Conservation (phyloP, 2,888 invertebrate genomes). For the Gastracanthus pulcherrimus region DNA sequence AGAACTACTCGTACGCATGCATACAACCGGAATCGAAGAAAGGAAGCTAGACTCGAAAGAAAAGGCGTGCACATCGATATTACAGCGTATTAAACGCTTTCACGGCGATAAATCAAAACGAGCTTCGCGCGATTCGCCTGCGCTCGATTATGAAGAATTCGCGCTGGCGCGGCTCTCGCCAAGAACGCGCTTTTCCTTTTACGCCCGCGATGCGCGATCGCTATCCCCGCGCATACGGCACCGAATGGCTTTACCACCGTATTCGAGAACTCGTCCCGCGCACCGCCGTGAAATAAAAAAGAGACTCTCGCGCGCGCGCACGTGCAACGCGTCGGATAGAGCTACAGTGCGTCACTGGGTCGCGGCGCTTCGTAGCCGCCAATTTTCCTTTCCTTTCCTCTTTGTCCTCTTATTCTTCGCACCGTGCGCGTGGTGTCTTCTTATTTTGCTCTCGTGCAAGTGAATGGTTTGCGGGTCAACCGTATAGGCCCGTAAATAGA, state of each 20-base stretch:
- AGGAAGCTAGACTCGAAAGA: background rate
- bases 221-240: background rate
- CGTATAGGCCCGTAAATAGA: too few species aligned
- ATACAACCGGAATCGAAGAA: background rate
- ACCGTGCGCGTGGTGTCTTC: too few species aligned
- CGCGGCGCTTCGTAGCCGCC: too few species aligned
- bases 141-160: conserved; percentile 6
- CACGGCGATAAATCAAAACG: conserved; percentile 36
- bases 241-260: too few species aligned
- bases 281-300: background rate
- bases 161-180: background rate
- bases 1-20: background rate
- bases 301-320: background rate
- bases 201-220: background rate
- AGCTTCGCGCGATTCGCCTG: background rate
- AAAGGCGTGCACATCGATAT: conserved; percentile 5
- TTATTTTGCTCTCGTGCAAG: too few species aligned
- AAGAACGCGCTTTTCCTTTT: conserved; percentile 7
- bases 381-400: background rate
- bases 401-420: too few species aligned
- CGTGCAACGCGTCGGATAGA: too few species aligned
- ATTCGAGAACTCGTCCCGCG: background rate
- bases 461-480: too few species aligned
- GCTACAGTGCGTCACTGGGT: too few species aligned
- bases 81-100: conserved; percentile 25